Percentiles rank a stretch among this genome's conserved stretches.
Conservation (phyloP, 2,888 invertebrate genomes). For the Athalia rosae region DNA sequence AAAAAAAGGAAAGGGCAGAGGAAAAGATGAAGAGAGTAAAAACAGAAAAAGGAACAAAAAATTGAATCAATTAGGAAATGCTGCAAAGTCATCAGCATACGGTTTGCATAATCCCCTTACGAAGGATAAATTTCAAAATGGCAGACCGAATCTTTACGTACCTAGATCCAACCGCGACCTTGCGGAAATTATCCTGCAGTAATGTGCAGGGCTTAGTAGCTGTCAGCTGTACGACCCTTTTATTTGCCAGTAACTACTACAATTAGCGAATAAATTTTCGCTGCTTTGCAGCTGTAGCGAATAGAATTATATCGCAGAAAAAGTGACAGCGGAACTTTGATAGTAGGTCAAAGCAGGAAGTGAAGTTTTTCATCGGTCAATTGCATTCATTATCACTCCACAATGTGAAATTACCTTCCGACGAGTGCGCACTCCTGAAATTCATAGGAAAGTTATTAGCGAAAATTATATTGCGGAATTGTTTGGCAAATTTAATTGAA, state of each 20-base stretch:
- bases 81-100: slow-evolving; percentile 17
- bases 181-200: too few species aligned
- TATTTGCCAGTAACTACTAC: slow-evolving; percentile 11
- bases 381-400: background rate
- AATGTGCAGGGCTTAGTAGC: too few species aligned
- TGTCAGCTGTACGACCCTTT: background rate
- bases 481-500: background rate
- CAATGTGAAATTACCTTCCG: background rate
- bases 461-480: background rate
- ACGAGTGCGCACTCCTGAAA: background rate
- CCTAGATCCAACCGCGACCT: background rate
- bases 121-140: slow-evolving; percentile 17
- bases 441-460: background rate
- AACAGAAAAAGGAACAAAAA: too few species aligned
- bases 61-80: background rate
- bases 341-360: slow-evolving; percentile 17
- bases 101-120: slow-evolving; percentile 16
- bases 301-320: background rate
- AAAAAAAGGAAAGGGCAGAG: background rate
- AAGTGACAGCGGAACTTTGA: background rate
- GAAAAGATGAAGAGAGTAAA: too few species aligned
- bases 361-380: slow-evolving; percentile 13
- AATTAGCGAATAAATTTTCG: slow-evolving; percentile 30
- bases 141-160: background rate
- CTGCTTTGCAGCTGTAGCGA: too few species aligned